phyloP scores from a whole-genome alignment of 2,888 invertebrate species.

The Drosophila fungiperda region DNA sequence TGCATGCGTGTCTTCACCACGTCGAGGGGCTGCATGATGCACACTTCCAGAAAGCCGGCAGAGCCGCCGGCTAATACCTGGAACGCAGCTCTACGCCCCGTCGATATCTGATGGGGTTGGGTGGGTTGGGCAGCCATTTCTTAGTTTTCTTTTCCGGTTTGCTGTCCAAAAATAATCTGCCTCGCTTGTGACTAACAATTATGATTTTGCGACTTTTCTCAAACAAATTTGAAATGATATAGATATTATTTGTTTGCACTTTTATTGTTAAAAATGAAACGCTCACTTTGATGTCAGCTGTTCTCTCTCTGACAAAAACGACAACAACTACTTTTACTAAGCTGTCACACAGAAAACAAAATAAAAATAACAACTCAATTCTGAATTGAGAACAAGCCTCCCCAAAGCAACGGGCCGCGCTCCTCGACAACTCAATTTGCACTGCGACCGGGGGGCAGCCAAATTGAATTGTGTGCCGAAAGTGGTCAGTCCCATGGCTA shows the following conservation, averaged over 20 bases:
- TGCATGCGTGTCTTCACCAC: slow-evolving; percentile 96
- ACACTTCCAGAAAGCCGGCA: slow-evolving; percentile 97
- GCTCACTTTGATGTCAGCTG: slow-evolving; percentile 30
- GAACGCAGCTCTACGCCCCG: slow-evolving; percentile 77
- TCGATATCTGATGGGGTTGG: slow-evolving; percentile 63
- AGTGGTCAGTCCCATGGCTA: slow-evolving; percentile 12
- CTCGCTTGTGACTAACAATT: background rate
- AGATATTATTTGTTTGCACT: slow-evolving; percentile 6
- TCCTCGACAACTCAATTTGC: slow-evolving; percentile 59
- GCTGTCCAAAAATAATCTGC: background rate
- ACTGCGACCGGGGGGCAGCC: slow-evolving; percentile 49
- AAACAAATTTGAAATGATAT: background rate
- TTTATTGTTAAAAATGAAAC: background rate
- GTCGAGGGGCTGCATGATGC: slow-evolving; percentile 98
- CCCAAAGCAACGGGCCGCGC: slow-evolving; percentile 42
- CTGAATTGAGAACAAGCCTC: slow-evolving; percentile 1
- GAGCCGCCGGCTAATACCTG: slow-evolving; percentile 91
- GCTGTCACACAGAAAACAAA: slow-evolving; percentile 3
- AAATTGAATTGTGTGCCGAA: slow-evolving; percentile 34
- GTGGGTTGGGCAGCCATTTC: background rate
- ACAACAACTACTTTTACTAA: background rate
- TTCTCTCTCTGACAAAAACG: background rate
- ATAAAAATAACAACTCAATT: slow-evolving; percentile 20
- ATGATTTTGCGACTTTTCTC: background rate
- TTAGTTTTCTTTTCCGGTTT: background rate